A percentile compares a stretch with the other conserved stretches of the same genome.
Conservation (phyloP, 2,797 vertebrate species). For the Micropoecilia bifurca region DNA sequence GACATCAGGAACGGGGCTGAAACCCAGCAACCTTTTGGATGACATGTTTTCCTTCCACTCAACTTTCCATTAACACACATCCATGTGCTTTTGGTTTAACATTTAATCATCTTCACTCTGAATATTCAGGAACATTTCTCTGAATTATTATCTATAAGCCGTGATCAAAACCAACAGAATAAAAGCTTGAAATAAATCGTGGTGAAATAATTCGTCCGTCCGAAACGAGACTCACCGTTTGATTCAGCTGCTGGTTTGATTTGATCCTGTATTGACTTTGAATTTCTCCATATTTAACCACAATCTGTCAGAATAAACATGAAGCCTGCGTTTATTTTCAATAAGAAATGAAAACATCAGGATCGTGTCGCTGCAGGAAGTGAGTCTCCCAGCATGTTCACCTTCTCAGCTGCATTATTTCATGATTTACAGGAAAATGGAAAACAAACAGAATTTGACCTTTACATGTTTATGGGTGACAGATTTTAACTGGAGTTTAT, state of each 20-base stretch:
- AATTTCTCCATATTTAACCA: not conserved
- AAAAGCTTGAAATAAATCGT: too few species aligned
- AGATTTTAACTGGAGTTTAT: not conserved
- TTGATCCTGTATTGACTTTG: not conserved
- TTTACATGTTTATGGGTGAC: not conserved
- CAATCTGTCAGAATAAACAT: not conserved
- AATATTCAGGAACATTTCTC: not conserved
- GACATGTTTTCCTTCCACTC: not conserved
- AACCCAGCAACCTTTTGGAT: not conserved
- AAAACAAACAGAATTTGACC: not conserved
- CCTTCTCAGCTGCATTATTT: not conserved
- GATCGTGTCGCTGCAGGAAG: not conserved
- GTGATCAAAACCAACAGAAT: not conserved
- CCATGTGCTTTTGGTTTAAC: not conserved
- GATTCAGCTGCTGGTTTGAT: not conserved
- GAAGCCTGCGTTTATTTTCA: not conserved
- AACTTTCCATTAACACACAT: not conserved
- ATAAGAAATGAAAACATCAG: not conserved
- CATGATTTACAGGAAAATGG: not conserved
- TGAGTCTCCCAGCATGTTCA: not conserved
- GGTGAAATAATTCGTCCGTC: not conserved
- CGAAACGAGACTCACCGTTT: not conserved
- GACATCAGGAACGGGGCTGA: not conserved
- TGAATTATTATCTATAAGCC: not conserved
- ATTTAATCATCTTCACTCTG: not conserved